Conservation (phyloP, 2,797 vertebrate genomes). For the Acanthopagrus latus region DNA sequence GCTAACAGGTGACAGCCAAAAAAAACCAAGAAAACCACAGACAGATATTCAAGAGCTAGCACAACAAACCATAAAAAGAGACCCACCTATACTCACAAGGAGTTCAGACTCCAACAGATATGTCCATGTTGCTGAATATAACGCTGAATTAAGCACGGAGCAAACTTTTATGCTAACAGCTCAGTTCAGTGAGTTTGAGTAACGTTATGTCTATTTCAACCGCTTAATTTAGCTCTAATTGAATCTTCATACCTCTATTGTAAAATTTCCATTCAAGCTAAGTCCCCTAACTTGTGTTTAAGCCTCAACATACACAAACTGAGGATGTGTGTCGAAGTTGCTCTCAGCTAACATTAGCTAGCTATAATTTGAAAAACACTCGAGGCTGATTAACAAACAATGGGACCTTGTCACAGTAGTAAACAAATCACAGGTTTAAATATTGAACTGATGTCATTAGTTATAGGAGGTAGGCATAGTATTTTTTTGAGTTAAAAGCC, state of each 20-base stretch:
- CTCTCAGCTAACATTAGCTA: not conserved
- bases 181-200: not conserved
- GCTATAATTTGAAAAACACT: not conserved
- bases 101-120: not conserved
- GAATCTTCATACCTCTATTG: not conserved
- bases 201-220: too few species aligned
- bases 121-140: not conserved
- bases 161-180: not conserved
- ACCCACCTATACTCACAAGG: not conserved
- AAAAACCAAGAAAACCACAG: not conserved
- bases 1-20: not conserved
- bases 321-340: not conserved
- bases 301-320: not conserved
- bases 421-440: not conserved
- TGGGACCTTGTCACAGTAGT: not conserved
- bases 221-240: not conserved
- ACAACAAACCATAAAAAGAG: not conserved
- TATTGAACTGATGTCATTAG: not conserved
- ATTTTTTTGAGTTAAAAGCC: not conserved
- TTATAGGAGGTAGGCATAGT: not conserved
- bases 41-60: not conserved
- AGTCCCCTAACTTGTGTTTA: not conserved
- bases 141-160: not conserved
- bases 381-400: not conserved
- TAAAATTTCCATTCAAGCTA: not conserved